These are phyloP conservation scores for Pachypsylla venusta DNA, from an alignment of 1,140 invertebrate species.

Conservation along the genomic window DNA sequence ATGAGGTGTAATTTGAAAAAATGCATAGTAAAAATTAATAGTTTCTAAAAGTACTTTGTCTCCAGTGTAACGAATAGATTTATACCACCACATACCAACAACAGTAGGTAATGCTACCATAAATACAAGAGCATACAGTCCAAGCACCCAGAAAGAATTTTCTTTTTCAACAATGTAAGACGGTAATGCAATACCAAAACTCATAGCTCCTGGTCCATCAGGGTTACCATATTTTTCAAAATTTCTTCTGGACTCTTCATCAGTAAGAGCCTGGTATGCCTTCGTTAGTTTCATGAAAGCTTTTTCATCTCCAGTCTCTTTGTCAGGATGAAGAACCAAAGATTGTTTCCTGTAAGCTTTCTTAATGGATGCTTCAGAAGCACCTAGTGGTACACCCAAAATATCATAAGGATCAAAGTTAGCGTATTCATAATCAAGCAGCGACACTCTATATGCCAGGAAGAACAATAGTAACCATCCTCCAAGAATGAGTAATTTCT, in stretches of 20 bases:
- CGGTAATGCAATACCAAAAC: constrained; percentile 96
- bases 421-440: constrained; percentile 94
- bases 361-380: constrained; percentile 78
- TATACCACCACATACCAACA: constrained; percentile 98
- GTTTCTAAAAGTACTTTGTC: constrained; percentile 87
- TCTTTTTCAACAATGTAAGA: constrained; percentile 99
- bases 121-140: constrained; percentile 89
- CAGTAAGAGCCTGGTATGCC: constrained; percentile 70
- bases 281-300: constrained; percentile 96
- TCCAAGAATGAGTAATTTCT: constrained; percentile 51
- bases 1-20: constrained; percentile 86
- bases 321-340: constrained; percentile 91
- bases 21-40: constrained; percentile 88
- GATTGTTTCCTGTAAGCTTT: constrained; percentile 89
- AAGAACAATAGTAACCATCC: constrained; percentile 81
- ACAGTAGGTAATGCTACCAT: constrained; percentile 91
- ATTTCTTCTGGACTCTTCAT: constrained; percentile 91
- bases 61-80: constrained; percentile 89
- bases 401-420: constrained; percentile 99
- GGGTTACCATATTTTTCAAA: constrained; percentile 99
- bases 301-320: constrained; percentile 92
- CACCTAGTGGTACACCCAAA: constrained; percentile 67
- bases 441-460: constrained; percentile 88
- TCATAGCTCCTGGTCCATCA: constrained; percentile 96
- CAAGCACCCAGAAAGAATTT: constrained; percentile 93